Percentiles rank a stretch among this genome's conserved stretches.
Evolutionary conservation across 2,888 invertebrate genomes (phyloP).

Genomic region (Spisula subtruncata): DNA sequence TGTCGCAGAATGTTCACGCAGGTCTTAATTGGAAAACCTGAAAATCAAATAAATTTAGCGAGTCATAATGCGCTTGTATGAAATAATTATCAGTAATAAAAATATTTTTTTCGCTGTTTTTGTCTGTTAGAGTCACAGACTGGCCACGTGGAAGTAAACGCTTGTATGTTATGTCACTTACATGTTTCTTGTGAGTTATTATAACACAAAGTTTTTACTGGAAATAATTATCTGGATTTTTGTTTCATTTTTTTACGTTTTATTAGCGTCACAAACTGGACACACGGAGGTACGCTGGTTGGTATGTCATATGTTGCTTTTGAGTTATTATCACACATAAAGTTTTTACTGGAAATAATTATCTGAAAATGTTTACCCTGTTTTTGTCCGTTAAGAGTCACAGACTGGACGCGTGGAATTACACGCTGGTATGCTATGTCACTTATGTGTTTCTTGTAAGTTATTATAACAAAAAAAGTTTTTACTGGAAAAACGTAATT

Average conservation of each 20-base stretch:
- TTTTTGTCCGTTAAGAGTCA: too few species aligned
- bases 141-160: neutral
- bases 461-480: neutral
- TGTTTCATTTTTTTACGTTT: too few species aligned
- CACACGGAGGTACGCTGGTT: neutral
- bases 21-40: slow-evolving; percentile 11
- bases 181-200: neutral
- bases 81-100: neutral
- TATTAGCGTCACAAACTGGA: neutral
- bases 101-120: neutral
- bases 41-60: neutral
- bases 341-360: too few species aligned
- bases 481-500: too few species aligned
- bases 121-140: neutral
- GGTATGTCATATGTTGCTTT: too few species aligned
- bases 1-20: slow-evolving; percentile 7
- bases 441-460: neutral
- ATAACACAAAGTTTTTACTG: neutral
- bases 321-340: neutral
- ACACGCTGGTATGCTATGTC: neutral
- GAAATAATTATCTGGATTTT: too few species aligned
- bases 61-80: neutral
- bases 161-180: neutral
- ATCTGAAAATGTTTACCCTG: too few species aligned
- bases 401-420: neutral